A percentile compares a stretch with the other conserved stretches of the same genome.
Conservation (phyloP, 1,140 invertebrate species). For the Drosophila virilis region DNA sequence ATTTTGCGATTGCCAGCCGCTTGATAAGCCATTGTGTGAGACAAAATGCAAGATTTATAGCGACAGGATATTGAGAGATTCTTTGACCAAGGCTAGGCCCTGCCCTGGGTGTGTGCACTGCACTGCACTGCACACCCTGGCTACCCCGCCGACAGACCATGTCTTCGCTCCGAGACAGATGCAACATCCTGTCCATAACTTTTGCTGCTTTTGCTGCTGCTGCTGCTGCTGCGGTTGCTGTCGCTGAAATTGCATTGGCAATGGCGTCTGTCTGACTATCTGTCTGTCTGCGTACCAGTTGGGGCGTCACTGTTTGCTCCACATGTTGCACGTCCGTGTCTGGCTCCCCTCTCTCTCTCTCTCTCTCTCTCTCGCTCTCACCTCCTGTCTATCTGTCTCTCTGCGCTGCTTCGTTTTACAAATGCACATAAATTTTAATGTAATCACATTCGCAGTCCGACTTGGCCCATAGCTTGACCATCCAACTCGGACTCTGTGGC, state of each 20-base stretch:
- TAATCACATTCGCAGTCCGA: conserved; percentile 71
- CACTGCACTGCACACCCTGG: no score
- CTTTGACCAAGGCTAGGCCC: conserved; percentile 14
- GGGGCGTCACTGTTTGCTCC: conserved; percentile 51
- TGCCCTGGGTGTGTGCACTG: not conserved
- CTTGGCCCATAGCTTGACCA: conserved; percentile 46
- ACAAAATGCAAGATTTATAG: conserved; percentile 76
- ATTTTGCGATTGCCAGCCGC: conserved; percentile 71
- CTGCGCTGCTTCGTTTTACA: conserved; percentile 50
- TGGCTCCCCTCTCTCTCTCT: not conserved
- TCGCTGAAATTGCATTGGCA: conserved; percentile 58
- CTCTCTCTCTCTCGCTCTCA: not conserved
- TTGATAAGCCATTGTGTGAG: conserved; percentile 65
- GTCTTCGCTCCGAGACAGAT: conserved; percentile 41
- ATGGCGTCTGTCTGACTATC: conserved; percentile 8
- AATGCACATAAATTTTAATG: conserved; percentile 83
- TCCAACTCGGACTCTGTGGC: not conserved
- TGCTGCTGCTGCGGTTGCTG: conserved; percentile 37
- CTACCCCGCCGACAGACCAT: not conserved
- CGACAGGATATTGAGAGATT: conserved; percentile 80
- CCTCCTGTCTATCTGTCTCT: not conserved
- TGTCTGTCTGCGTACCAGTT: conserved; percentile 18
- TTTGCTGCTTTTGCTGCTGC: conserved; percentile 35
- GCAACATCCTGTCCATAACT: conserved; percentile 76
- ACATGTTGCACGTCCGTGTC: conserved; percentile 73